Evolutionary conservation across 2,888 invertebrate species (phyloP), one percentile per base, ranked within the genome.

Genomic region (Colletes collaris): DNA sequence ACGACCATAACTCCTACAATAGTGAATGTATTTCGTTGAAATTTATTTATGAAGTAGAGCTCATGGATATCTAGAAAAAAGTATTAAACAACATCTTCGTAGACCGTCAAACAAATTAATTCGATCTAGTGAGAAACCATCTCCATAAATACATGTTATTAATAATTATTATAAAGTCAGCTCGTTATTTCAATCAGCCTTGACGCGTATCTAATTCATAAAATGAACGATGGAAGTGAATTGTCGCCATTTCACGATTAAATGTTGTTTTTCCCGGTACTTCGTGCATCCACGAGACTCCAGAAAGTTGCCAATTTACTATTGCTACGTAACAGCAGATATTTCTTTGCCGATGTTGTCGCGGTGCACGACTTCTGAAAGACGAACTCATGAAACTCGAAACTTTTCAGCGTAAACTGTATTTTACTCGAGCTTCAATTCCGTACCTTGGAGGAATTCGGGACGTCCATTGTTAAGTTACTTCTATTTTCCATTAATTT

Each of bases 401-500:
- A 53, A 62, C 44, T 72, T 66, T 58, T 44, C 66, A 35, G 2
- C 4, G 10, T 4, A 44, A 40, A 27, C 5, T n/a, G 11, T 50
- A 66, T 44, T 16, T 44, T 44, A 40, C 11, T 65, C 40, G 27
- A 44, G 27, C 44, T 66, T 40, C 66, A 6, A 7, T 50, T 19
- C 40, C 10, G 10, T 11, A 0, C 11, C 11, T 52, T 72, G 13
- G 44, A 66, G 8, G 8, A 56, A 66, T 40, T 50, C 19, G 65
- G 16, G 4, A 7, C 13, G 11, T 19, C 16, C 19, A 16, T 72
- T 27, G 66, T 58, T 7, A 10, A 27, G 53, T 53, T 65, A 11
- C 44, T 58, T 16, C 44, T 58, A 72, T 55, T 60, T 37, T 37
- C 46, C 19, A 19, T 27, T 68, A 52, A 74, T 53, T 68, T 68